phyloP scores from a whole-genome alignment of 2,113 vertebrate species.

The Willisornis vidua region DNA sequence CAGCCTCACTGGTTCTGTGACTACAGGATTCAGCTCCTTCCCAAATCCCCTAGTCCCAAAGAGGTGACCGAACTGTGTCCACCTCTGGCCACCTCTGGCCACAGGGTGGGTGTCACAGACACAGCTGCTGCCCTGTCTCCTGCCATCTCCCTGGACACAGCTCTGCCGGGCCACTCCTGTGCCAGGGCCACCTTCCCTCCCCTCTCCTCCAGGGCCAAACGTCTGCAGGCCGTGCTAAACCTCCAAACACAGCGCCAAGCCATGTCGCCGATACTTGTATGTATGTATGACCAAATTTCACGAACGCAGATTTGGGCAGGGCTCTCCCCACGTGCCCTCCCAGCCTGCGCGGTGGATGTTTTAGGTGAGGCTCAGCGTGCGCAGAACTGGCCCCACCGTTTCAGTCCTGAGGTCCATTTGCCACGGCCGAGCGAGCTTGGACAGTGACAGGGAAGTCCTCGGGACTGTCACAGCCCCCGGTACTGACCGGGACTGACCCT shows the following conservation, averaged over 20 bases:
- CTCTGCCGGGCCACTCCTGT: background rate
- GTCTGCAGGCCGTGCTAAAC: background rate
- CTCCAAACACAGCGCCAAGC: background rate
- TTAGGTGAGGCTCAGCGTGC: no score
- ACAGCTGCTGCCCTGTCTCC: background rate
- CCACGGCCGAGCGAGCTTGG: no score
- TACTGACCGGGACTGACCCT: no score
- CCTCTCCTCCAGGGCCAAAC: background rate
- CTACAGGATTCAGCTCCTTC: background rate
- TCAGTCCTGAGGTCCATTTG: no score
- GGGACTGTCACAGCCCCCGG: no score
- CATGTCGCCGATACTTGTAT: background rate
- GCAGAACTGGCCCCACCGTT: no score
- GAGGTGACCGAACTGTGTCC: accelerated
- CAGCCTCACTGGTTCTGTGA: background rate
- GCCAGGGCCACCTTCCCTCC: background rate
- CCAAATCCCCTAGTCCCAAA: background rate
- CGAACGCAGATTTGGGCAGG: no score
- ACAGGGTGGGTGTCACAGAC: accelerated
- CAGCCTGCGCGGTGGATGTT: no score
- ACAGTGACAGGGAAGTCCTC: no score
- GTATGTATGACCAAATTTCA: no score
- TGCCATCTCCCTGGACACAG: background rate
- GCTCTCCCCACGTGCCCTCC: no score
- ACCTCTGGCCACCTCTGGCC: background rate